Evolutionary conservation across 2,113 vertebrate species (phyloP).

Genomic region (Glaucomys volans): DNA sequence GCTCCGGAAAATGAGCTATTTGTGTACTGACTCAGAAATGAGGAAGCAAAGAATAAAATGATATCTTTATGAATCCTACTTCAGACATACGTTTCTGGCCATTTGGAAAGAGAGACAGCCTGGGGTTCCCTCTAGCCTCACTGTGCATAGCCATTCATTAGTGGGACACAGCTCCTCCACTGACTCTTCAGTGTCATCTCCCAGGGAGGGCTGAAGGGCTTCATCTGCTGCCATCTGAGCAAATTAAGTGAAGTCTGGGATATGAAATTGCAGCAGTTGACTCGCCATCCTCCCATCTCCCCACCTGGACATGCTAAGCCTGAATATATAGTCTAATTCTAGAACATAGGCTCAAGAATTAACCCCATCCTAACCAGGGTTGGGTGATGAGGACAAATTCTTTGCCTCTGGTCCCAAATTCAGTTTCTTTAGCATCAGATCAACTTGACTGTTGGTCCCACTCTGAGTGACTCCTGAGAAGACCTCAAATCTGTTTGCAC

Average conservation of each 20-base stretch:
- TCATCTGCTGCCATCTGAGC: not conserved
- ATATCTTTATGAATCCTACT: not conserved
- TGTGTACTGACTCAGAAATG: conserved; percentile 55
- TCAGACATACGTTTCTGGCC: not conserved
- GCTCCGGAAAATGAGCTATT: conserved; percentile 37
- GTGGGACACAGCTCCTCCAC: not conserved
- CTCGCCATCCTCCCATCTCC: not conserved
- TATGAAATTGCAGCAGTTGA: not conserved
- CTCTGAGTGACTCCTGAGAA: not conserved
- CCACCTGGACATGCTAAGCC: not conserved
- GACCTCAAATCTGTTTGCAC: not conserved
- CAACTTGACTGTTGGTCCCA: not conserved
- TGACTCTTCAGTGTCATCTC: not conserved
- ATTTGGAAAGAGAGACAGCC: not conserved
- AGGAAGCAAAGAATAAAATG: conserved; percentile 35
- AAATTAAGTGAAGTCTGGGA: not conserved
- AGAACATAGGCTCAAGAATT: not conserved
- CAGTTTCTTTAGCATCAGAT: not conserved
- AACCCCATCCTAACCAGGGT: not conserved
- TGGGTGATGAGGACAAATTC: not conserved
- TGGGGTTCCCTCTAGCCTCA: not conserved
- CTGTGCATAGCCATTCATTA: accelerated
- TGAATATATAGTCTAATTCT: not conserved
- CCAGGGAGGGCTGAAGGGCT: not conserved
- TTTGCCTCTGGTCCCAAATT: not conserved